These are phyloP conservation scores for Ennomos quercinarius DNA, from an alignment of 2,888 invertebrate genomes.

Conservation along the genomic window DNA sequence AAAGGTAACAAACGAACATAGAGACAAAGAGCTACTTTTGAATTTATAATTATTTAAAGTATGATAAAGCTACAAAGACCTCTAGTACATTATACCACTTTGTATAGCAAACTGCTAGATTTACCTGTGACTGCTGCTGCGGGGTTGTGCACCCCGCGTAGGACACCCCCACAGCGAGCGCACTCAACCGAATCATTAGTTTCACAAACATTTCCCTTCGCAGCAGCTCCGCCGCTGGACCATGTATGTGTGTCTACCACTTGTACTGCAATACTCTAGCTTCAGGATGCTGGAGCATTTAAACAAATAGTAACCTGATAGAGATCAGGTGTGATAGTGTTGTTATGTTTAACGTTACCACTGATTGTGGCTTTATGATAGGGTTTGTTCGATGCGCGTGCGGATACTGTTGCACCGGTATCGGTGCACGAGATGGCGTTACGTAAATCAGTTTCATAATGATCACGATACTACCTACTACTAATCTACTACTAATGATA, in stretches of 20 bases:
- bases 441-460: constrained; percentile 5
- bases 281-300: constrained; percentile 31
- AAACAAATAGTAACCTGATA: constrained; percentile 38
- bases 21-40: too few relatives aligned
- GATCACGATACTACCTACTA: too few relatives aligned
- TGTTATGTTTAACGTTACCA: constrained; percentile 30
- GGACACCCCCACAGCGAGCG: constrained; percentile 54
- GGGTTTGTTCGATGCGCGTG: constrained; percentile 39
- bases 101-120: background rate
- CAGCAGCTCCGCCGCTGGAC: background rate
- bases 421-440: constrained; percentile 11
- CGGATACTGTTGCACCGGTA: constrained; percentile 34
- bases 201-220: constrained; percentile 52
- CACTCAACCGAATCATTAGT: constrained; percentile 54
- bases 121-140: constrained; percentile 69
- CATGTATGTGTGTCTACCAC: constrained; percentile 8
- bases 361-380: constrained; percentile 45
- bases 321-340: constrained; percentile 35
- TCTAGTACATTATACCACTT: too few relatives aligned
- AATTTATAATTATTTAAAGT: too few relatives aligned
- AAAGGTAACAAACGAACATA: too few relatives aligned
- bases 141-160: constrained; percentile 57
- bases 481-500: too few relatives aligned
- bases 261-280: constrained; percentile 13
- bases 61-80: too few relatives aligned